phyloP scores from a whole-genome alignment of 2,113 vertebrate species.

The Percopsis transmontana region DNA sequence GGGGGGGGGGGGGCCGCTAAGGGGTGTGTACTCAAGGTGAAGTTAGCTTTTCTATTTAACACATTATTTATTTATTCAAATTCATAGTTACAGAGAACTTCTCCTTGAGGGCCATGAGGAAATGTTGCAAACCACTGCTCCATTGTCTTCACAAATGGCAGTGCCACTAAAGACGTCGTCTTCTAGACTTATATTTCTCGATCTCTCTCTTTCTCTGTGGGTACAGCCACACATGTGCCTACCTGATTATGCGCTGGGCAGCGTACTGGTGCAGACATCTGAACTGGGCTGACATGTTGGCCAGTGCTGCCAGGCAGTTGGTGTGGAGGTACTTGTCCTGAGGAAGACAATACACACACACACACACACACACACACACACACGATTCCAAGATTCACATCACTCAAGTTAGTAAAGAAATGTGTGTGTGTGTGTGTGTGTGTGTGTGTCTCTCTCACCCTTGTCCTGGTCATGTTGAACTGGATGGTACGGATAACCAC shows the following conservation, averaged over 20 bases:
- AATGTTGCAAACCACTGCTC: too few relatives aligned
- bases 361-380: constrained; percentile 15
- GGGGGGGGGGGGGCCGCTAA: too few relatives aligned
- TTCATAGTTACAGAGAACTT: too few relatives aligned
- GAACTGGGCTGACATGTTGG: constrained; percentile 98
- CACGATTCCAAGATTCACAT: not conserved
- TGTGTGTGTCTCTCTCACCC: constrained; percentile 78
- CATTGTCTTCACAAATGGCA: too few relatives aligned
- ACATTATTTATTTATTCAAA: too few relatives aligned
- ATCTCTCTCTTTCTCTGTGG: too few relatives aligned
- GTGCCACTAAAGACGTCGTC: too few relatives aligned
- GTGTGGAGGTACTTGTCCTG: constrained; percentile 99
- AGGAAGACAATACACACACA: constrained; percentile 28
- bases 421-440: too few relatives aligned
- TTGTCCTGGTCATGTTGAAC: constrained; percentile 98
- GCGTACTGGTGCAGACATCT: constrained; percentile 96
- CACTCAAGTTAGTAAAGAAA: not conserved
- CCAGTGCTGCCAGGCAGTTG: constrained; percentile 95
- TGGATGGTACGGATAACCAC: constrained; percentile 98
- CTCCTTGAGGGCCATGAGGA: too few relatives aligned
- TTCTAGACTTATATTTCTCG: too few relatives aligned
- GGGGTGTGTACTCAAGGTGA: too few relatives aligned
- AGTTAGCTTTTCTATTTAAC: too few relatives aligned
- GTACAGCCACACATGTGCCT: constrained; percentile 70
- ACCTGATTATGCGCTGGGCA: constrained; percentile 98